Conservation (phyloP, 2,113 vertebrate genomes). For the Acinonyx jubatus region DNA sequence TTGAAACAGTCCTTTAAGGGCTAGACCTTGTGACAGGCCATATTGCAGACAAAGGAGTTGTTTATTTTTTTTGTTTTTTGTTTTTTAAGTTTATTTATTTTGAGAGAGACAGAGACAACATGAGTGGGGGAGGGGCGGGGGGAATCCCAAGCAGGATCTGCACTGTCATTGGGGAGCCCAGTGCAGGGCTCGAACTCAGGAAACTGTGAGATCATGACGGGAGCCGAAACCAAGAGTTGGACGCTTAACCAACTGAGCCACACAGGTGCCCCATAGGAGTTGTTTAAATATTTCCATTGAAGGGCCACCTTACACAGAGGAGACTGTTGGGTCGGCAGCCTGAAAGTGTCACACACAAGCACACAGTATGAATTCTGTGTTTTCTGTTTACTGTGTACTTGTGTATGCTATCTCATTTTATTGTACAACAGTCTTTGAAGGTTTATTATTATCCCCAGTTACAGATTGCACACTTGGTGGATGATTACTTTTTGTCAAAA, state of each 20-base stretch:
- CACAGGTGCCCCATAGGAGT: no score
- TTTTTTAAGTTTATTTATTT: no score
- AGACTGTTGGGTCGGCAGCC: neutral
- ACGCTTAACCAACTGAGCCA: no score
- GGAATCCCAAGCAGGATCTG: no score
- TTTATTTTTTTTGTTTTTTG: no score
- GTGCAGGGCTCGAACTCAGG: no score
- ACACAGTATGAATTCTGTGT: neutral
- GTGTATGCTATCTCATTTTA: neutral
- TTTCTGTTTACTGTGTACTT: neutral
- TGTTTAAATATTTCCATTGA: neutral
- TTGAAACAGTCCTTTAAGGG: neutral
- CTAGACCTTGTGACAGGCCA: neutral
- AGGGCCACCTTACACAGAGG: neutral
- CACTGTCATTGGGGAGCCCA: no score
- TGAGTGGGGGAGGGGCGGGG: no score
- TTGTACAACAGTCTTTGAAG: neutral
- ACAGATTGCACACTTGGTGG: neutral
- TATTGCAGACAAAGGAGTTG: neutral
- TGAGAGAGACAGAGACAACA: no score
- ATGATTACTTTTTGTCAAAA: neutral
- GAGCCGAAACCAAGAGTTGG: no score
- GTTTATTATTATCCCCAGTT: neutral
- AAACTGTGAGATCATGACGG: no score
- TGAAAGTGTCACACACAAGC: rapidly evolving